phyloP scores from a whole-genome alignment of 2,888 invertebrate species.

The Stictocephala bisonia region DNA sequence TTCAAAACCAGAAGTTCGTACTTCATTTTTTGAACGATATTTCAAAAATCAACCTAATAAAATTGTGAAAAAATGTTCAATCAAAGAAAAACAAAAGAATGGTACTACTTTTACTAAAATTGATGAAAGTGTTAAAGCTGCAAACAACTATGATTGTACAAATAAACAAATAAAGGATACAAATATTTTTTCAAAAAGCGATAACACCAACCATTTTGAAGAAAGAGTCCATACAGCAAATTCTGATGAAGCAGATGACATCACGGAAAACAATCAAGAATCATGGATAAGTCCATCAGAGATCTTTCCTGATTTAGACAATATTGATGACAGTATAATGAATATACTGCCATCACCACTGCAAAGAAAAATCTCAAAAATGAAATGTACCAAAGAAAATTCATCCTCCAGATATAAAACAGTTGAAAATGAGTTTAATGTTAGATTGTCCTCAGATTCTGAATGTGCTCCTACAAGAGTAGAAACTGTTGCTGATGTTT shows the following conservation, averaged over 20 bases:
- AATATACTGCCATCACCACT: constrained; percentile 64
- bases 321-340: constrained; percentile 64
- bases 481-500: constrained; percentile 40
- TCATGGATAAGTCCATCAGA: constrained; percentile 62
- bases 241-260: constrained; percentile 28
- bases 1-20: background rate
- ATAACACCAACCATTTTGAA: too few relatives aligned
- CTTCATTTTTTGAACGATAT: constrained; percentile 60
- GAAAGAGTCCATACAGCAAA: constrained; percentile 56
- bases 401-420: background rate
- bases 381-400: background rate
- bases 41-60: constrained; percentile 59
- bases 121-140: too few relatives aligned
- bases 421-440: constrained; percentile 32
- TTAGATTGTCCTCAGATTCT: constrained; percentile 44
- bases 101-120: background rate
- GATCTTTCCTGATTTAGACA: constrained; percentile 65
- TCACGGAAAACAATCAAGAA: constrained; percentile 10
- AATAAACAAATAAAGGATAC: too few relatives aligned
- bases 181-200: too few relatives aligned
- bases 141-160: too few relatives aligned
- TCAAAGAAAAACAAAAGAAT: background rate
- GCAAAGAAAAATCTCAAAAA: constrained; percentile 61
- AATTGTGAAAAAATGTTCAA: constrained; percentile 6
- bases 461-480: constrained; percentile 36